Evolutionary conservation across 2,888 invertebrate genomes (phyloP).

Genomic region (Aproaerema taeniolella): DNA sequence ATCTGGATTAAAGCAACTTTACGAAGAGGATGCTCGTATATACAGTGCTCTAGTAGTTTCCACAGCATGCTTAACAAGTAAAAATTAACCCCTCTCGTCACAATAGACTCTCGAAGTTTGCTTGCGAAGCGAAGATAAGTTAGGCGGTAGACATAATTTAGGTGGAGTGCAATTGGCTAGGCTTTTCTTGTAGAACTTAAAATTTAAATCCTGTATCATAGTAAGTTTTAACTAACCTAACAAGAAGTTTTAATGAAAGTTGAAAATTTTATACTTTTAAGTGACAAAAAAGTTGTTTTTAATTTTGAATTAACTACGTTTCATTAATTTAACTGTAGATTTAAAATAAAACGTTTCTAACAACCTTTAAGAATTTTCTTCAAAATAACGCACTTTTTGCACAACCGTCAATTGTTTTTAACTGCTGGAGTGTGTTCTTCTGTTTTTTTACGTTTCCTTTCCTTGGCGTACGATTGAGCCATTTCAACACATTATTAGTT

Average conservation of each 20-base stretch:
- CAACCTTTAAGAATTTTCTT: too few species aligned
- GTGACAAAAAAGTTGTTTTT: too few species aligned
- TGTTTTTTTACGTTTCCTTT: too few species aligned
- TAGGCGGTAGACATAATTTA: constrained; percentile 20
- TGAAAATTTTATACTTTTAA: not conserved
- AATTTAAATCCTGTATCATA: not conserved
- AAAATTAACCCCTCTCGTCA: constrained; percentile 25
- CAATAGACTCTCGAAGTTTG: constrained; percentile 22
- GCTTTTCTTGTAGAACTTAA: not conserved
- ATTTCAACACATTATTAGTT: too few species aligned
- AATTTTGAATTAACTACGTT: too few species aligned
- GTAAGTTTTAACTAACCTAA: not conserved
- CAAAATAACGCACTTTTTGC: too few species aligned
- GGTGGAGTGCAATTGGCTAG: constrained; percentile 17
- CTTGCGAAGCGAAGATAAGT: constrained; percentile 21
- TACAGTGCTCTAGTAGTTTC: not conserved
- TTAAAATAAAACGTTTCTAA: not conserved
- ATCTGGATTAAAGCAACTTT: not conserved
- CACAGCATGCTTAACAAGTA: not conserved
- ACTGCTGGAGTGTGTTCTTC: too few species aligned
- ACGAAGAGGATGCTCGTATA: not conserved
- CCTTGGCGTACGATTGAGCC: too few species aligned
- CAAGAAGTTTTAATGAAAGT: not conserved
- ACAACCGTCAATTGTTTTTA: too few species aligned
- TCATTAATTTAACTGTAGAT: too few species aligned